Conservation (phyloP, 2,797 vertebrate species). For the Manis pentadactyla region DNA sequence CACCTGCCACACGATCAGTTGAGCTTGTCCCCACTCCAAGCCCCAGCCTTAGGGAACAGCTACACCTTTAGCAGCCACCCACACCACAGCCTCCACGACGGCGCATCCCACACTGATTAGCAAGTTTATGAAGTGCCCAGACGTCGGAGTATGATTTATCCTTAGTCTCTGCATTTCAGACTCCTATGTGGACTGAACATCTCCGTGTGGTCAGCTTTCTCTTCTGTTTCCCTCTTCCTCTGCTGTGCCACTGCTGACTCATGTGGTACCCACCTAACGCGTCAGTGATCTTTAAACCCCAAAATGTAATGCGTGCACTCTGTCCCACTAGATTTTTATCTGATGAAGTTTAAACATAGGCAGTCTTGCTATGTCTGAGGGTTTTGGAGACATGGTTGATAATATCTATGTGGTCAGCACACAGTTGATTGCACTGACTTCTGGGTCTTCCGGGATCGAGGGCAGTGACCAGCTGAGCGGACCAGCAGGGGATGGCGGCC, state of each 20-base stretch:
- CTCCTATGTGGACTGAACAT: too few relatives aligned
- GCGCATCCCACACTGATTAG: too few relatives aligned
- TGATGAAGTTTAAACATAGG: neutral
- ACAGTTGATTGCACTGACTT: too few relatives aligned
- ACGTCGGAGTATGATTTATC: too few relatives aligned
- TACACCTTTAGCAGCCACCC: too few relatives aligned
- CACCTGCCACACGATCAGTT: neutral
- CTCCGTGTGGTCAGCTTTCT: accelerated
- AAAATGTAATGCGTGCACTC: accelerated
- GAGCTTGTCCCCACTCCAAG: neutral
- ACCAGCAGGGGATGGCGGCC: accelerated
- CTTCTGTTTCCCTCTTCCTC: neutral
- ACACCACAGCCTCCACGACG: neutral
- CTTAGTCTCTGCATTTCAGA: neutral
- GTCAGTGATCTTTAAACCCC: neutral
- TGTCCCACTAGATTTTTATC: neutral
- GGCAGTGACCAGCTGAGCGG: neutral
- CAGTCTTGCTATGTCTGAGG: neutral
- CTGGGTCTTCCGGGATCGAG: neutral
- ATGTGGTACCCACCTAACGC: neutral
- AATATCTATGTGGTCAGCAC: too few relatives aligned
- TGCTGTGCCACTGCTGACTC: neutral
- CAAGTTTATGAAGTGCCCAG: too few relatives aligned
- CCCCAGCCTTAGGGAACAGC: too few relatives aligned
- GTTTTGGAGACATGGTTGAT: neutral